phyloP scores from a whole-genome alignment of 2,797 vertebrate species.

The Rhinella marina region DNA sequence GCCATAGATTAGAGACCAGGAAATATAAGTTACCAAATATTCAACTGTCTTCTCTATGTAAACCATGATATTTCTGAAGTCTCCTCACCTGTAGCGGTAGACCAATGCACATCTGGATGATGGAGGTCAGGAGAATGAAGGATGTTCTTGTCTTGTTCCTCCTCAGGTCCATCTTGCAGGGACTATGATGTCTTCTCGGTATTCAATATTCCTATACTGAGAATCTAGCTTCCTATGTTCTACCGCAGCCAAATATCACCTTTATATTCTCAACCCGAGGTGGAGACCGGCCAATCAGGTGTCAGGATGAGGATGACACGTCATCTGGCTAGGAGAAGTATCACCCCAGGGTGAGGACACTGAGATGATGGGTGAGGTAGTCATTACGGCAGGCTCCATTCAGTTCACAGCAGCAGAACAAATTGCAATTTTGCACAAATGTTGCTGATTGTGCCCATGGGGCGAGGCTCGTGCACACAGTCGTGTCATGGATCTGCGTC shows the following conservation, averaged over 20 bases:
- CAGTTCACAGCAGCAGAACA: not conserved
- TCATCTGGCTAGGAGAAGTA: not conserved
- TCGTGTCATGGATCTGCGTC: not conserved
- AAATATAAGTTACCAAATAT: too few species aligned
- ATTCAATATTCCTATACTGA: not conserved
- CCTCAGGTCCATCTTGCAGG: slow-evolving; percentile 4
- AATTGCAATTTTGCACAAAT: slow-evolving; percentile 4
- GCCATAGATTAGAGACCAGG: too few species aligned
- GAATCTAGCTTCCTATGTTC: not conserved
- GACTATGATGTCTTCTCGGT: not conserved
- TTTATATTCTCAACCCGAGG: not conserved
- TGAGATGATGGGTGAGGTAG: not conserved
- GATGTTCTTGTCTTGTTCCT: not conserved
- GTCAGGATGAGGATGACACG: not conserved
- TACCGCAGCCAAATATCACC: not conserved
- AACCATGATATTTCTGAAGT: too few species aligned
- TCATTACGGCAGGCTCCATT: not conserved
- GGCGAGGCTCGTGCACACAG: not conserved
- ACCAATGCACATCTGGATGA: slow-evolving; percentile 10
- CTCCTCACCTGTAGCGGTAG: slow-evolving; percentile 25
- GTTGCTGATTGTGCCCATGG: not conserved
- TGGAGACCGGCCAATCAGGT: slow-evolving; percentile 7
- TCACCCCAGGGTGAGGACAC: not conserved
- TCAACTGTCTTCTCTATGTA: too few species aligned
- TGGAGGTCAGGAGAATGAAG: not conserved